phyloP scores from a whole-genome alignment of 2,113 vertebrate genomes.

The Crotalus horridus region DNA sequence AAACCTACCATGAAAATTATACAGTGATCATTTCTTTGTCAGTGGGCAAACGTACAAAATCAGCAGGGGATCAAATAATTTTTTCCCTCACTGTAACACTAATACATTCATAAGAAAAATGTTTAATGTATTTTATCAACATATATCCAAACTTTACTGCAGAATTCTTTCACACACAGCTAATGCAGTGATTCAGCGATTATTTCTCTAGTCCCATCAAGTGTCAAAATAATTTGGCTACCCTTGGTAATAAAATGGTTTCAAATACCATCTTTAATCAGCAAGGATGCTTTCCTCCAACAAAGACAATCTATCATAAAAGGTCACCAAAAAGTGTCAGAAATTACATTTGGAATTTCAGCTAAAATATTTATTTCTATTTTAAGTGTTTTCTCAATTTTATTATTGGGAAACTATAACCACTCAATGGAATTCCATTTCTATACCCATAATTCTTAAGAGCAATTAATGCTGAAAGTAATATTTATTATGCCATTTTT shows the following conservation, averaged over 20 bases:
- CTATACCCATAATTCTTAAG: constrained; percentile 31
- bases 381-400: constrained; percentile 72
- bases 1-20: no score
- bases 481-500: constrained; percentile 35
- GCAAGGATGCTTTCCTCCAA: constrained; percentile 79
- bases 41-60: no score
- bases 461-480: constrained; percentile 33
- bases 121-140: constrained; percentile 38
- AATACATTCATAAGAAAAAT: not conserved
- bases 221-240: constrained; percentile 89
- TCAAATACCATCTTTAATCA: constrained; percentile 91
- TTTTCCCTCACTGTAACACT: no score
- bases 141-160: constrained; percentile 50
- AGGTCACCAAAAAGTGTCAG: constrained; percentile 88
- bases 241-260: constrained; percentile 87
- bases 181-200: constrained; percentile 85
- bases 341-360: constrained; percentile 83
- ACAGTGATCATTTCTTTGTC: no score
- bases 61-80: no score
- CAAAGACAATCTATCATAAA: constrained; percentile 88
- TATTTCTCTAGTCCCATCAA: constrained; percentile 83
- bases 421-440: constrained; percentile 51
- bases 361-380: constrained; percentile 84
- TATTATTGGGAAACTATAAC: constrained; percentile 55
- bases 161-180: constrained; percentile 59